A percentile compares a stretch with the other conserved stretches of the same genome.
Evolutionary conservation across 35 echinoderm and acorn worm genomes (phyloP).

Genomic region (Patiria miniata): DNA sequence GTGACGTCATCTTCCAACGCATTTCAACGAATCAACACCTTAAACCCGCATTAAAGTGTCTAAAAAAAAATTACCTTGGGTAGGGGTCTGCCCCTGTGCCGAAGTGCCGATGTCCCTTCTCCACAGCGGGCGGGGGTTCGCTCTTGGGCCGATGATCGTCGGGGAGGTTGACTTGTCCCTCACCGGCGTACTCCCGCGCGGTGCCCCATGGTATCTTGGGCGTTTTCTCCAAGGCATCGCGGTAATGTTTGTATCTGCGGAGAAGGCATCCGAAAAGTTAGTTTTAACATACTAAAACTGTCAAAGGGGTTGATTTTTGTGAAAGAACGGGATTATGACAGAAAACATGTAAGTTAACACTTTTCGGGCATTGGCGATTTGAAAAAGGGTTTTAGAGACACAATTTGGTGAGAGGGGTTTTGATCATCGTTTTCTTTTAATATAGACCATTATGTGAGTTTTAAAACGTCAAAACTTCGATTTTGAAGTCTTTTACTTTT

Average conservation of each 20-base stretch:
- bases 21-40: neutral
- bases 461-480: no score
- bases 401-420: no score
- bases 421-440: no score
- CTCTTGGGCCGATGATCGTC: constrained; percentile 89
- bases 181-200: constrained; percentile 85
- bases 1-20: neutral
- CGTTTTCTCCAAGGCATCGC: constrained; percentile 79
- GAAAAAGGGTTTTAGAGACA: no score
- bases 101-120: constrained; percentile 95
- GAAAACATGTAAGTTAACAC: no score
- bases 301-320: no score
- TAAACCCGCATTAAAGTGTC: neutral
- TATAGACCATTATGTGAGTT: no score
- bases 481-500: no score
- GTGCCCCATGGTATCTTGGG: constrained; percentile 91
- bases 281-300: no score
- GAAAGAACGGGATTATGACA: no score
- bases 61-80: constrained; percentile 72
- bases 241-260: constrained; percentile 81
- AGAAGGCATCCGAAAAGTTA: neutral
- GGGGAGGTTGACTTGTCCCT: constrained; percentile 81
- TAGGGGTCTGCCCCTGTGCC: constrained; percentile 82
- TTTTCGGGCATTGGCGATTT: no score
- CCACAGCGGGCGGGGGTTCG: constrained; percentile 94